Percentiles rank a stretch among this genome's conserved stretches.
These are phyloP conservation scores for Lysandra coridon DNA, from an alignment of 2,888 invertebrate genomes.

Conservation along the genomic window DNA sequence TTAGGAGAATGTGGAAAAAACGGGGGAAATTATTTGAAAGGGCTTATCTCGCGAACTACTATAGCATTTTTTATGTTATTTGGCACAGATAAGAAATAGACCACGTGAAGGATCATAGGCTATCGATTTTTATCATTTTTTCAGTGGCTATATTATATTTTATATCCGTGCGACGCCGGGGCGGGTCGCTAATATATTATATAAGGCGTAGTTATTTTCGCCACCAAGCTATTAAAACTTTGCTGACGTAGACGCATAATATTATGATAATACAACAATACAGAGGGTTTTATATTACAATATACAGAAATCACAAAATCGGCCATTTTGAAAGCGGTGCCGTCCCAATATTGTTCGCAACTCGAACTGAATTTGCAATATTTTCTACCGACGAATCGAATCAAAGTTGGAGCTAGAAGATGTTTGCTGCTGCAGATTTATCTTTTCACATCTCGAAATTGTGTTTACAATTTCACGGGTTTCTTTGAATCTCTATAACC, in stretches of 20 bases:
- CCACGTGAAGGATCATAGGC: no score
- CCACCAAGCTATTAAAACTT: no score
- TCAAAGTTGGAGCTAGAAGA: slow-evolving; percentile 61
- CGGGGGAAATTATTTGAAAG: no score
- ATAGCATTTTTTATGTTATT: no score
- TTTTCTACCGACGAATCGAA: slow-evolving; percentile 66
- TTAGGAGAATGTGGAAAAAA: no score
- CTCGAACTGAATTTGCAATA: slow-evolving; percentile 59
- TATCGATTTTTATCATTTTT: no score
- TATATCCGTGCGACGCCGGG: no score
- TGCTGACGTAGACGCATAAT: slow-evolving; percentile 44
- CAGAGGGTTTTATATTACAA: background rate
- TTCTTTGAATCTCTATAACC: slow-evolving; percentile 53
- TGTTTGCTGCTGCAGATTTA: slow-evolving; percentile 62
- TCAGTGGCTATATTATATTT: no score
- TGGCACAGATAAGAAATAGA: no score
- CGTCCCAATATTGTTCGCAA: slow-evolving; percentile 33
- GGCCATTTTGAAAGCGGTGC: slow-evolving; percentile 15
- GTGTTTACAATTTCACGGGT: slow-evolving; percentile 67
- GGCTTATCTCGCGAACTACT: no score
- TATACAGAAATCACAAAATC: slow-evolving; percentile 11
- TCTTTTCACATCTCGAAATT: slow-evolving; percentile 61
- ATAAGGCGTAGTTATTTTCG: no score
- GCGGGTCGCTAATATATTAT: no score
- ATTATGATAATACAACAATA: background rate